Conservation (phyloP, 1,140 invertebrate species). For the Lamellibrachia luymesi region DNA sequence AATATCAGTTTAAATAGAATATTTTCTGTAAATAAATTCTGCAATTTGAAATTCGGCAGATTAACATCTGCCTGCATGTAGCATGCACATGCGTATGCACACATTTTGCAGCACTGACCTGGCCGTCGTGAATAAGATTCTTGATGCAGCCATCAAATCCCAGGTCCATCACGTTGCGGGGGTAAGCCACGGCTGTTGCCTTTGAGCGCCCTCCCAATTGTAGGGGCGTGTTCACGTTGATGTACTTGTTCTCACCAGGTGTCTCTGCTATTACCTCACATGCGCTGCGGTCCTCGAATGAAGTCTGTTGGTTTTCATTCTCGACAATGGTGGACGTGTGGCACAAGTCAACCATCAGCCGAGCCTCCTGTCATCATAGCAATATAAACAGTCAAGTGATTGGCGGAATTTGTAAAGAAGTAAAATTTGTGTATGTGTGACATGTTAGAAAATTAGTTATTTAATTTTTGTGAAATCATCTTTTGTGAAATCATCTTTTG, state of each 20-base stretch:
- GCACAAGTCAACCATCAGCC: conserved; percentile 87
- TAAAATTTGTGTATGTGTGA: background rate
- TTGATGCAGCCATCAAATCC: conserved; percentile 93
- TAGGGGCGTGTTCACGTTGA: conserved; percentile 92
- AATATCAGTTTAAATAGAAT: too few species aligned
- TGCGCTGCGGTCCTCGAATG: conserved; percentile 76
- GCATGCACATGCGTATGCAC: too few species aligned
- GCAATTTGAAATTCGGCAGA: too few species aligned
- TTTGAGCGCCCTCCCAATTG: conserved; percentile 90
- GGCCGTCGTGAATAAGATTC: conserved; percentile 93
- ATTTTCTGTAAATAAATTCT: too few species aligned
- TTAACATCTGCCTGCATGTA: too few species aligned
- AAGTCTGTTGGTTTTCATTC: conserved; percentile 32
- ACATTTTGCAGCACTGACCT: conserved; percentile 57
- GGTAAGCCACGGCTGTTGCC: conserved; percentile 83
- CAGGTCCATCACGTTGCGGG: conserved; percentile 61
- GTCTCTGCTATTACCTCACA: conserved; percentile 87
- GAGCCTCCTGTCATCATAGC: background rate
- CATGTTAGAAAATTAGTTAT: background rate
- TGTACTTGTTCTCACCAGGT: conserved; percentile 91
- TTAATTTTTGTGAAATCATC: background rate
- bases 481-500: too few species aligned
- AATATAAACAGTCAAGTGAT: background rate
- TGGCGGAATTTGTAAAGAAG: background rate
- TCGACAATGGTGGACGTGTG: conserved; percentile 81